phyloP scores from a whole-genome alignment of 2,797 vertebrate genomes.

The Acropternis orthonyx region DNA sequence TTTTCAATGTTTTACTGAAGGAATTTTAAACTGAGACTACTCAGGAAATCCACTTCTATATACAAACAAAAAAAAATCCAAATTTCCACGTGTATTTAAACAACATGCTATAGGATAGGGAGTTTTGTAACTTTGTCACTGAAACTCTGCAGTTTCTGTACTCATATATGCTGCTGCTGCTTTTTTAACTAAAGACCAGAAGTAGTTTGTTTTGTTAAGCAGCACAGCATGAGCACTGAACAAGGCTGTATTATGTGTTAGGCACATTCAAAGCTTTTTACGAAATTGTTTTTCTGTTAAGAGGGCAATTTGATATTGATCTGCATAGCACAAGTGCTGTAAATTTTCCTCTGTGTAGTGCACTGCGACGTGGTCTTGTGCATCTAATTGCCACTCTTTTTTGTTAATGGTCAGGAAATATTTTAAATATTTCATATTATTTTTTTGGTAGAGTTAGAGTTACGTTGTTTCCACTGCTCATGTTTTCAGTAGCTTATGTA shows the following conservation, averaged over 20 bases:
- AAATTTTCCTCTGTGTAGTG: slow-evolving; percentile 24
- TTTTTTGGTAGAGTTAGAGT: not conserved
- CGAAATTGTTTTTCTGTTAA: slow-evolving; percentile 9
- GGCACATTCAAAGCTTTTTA: slow-evolving; percentile 3
- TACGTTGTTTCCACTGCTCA: slow-evolving; percentile 13
- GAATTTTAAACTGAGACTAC: slow-evolving; percentile 14
- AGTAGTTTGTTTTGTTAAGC: not conserved
- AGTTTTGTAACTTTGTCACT: slow-evolving; percentile 2
- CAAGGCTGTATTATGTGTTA: not conserved
- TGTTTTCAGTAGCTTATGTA: slow-evolving; percentile 42
- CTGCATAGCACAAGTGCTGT: slow-evolving; percentile 51
- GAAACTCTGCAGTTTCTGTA: not conserved
- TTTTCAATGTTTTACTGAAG: slow-evolving; percentile 1
- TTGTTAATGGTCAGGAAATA: not conserved
- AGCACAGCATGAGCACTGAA: slow-evolving; percentile 12
- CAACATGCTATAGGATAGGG: slow-evolving; percentile 1
- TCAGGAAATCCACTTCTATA: slow-evolving; percentile 26
- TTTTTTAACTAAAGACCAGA: not conserved
- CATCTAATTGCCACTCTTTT: not conserved
- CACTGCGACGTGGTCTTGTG: slow-evolving; percentile 23
- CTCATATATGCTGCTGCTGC: not conserved
- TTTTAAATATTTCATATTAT: slow-evolving; percentile 9
- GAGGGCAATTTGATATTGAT: slow-evolving; percentile 15
- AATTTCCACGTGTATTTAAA: not conserved
- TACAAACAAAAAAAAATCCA: not conserved